Conservation (phyloP, 2,797 vertebrate species). For the Malurus splendens region DNA sequence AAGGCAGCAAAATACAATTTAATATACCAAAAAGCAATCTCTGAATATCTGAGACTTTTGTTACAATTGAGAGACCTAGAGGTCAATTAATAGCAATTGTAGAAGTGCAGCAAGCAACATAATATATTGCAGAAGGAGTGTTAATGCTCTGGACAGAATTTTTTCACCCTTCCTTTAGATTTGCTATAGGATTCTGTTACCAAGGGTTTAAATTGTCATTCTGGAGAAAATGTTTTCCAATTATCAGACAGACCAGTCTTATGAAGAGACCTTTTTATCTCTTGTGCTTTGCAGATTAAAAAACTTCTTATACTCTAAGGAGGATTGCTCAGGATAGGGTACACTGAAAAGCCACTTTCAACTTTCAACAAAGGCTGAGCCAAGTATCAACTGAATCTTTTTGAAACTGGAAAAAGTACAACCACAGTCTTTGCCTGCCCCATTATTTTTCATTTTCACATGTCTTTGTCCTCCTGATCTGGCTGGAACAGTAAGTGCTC, state of each 20-base stretch:
- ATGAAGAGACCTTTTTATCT: conserved; percentile 4
- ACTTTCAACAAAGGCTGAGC: conserved; percentile 19
- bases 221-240: not conserved
- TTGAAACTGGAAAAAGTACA: conserved; percentile 25
- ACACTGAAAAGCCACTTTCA: conserved; percentile 29
- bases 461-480: conserved; percentile 45
- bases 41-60: not conserved
- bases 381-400: not conserved
- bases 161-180: not conserved
- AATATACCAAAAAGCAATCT: not conserved
- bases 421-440: conserved; percentile 7
- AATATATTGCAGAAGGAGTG: not conserved
- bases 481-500: conserved; percentile 42
- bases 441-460: conserved; percentile 52
- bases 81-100: not conserved
- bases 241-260: conserved; percentile 3
- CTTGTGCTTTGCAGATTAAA: conserved; percentile 15
- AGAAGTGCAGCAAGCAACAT: not conserved
- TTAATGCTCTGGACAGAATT: not conserved
- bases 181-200: not conserved
- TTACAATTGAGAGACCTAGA: not conserved
- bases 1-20: not conserved
- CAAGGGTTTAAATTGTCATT: not conserved
- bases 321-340: not conserved
- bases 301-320: not conserved